Evolutionary conservation across 1,140 invertebrate species (phyloP).

Genomic region (Cylas formicarius): DNA sequence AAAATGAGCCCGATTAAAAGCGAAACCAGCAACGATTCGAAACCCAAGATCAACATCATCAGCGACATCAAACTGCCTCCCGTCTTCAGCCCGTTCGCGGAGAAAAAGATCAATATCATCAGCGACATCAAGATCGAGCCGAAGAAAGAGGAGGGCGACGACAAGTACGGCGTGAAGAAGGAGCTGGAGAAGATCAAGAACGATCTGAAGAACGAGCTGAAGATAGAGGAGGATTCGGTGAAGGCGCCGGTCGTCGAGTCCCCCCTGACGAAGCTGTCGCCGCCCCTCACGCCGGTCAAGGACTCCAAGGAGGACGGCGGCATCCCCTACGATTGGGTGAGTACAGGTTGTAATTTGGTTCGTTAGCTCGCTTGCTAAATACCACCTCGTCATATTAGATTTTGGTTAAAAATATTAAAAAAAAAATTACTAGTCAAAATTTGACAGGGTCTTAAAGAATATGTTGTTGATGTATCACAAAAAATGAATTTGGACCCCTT

Average conservation of each 20-base stretch:
- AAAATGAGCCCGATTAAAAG: constrained; percentile 26
- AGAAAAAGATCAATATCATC: constrained; percentile 40
- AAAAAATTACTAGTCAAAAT: too few species aligned
- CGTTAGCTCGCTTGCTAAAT: too few species aligned
- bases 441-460: too few species aligned
- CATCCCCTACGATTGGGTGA: constrained; percentile 75
- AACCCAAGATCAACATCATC: constrained; percentile 42
- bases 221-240: constrained; percentile 43
- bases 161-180: constrained; percentile 23
- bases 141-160: constrained; percentile 34
- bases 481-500: too few species aligned
- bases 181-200: constrained; percentile 18
- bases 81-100: constrained; percentile 23
- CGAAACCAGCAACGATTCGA: constrained; percentile 30
- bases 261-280: constrained; percentile 40
- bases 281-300: constrained; percentile 13
- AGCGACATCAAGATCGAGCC: constrained; percentile 40
- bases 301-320: constrained; percentile 62
- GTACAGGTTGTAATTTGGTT: constrained; percentile 21
- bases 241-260: constrained; percentile 39
- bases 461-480: too few species aligned
- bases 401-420: too few species aligned
- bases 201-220: constrained; percentile 27
- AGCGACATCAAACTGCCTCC: constrained; percentile 40
- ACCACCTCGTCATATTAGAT: too few species aligned